A percentile compares a stretch with the other conserved stretches of the same genome.
These are phyloP conservation scores for Scophthalmus maximus DNA, from an alignment of 2,113 vertebrate genomes.

Conservation along the genomic window DNA sequence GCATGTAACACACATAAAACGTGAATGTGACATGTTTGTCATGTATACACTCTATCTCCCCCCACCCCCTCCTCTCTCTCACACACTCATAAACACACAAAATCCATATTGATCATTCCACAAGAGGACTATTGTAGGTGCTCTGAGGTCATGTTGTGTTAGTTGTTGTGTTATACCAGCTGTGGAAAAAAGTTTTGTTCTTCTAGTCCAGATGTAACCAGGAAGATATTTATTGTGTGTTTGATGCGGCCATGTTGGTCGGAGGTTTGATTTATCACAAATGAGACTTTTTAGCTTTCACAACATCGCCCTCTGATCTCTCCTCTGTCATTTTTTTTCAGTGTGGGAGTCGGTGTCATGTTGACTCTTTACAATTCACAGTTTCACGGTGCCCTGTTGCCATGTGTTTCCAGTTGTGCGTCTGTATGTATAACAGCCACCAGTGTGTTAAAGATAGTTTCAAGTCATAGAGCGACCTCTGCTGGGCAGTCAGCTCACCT, in stretches of 20 bases:
- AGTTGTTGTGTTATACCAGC: neutral
- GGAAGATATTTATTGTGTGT: neutral
- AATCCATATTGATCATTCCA: slow-evolving; percentile 70
- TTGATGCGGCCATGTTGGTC: neutral
- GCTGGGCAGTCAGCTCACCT: slow-evolving; percentile 33
- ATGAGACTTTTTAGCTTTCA: neutral
- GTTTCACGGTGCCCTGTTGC: neutral
- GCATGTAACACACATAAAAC: slow-evolving; percentile 58
- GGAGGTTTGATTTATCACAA: neutral
- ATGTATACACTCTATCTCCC: slow-evolving; percentile 26
- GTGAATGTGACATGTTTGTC: slow-evolving; percentile 68
- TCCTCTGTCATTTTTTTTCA: neutral
- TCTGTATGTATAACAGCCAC: neutral
- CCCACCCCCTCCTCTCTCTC: too few relatives aligned
- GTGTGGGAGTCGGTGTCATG: neutral
- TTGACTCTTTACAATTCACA: neutral
- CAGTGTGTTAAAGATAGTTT: neutral
- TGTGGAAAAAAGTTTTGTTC: slow-evolving; percentile 4
- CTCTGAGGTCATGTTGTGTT: slow-evolving; percentile 23
- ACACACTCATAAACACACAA: slow-evolving; percentile 16
- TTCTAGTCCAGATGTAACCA: neutral
- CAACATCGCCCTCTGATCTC: neutral
- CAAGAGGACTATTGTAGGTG: slow-evolving; percentile 9
- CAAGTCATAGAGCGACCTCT: slow-evolving; percentile 57
- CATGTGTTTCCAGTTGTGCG: neutral